A percentile compares a stretch with the other conserved stretches of the same genome.
Evolutionary conservation across 2,797 vertebrate species (phyloP).

Genomic region (Halcyon leucocephala): DNA sequence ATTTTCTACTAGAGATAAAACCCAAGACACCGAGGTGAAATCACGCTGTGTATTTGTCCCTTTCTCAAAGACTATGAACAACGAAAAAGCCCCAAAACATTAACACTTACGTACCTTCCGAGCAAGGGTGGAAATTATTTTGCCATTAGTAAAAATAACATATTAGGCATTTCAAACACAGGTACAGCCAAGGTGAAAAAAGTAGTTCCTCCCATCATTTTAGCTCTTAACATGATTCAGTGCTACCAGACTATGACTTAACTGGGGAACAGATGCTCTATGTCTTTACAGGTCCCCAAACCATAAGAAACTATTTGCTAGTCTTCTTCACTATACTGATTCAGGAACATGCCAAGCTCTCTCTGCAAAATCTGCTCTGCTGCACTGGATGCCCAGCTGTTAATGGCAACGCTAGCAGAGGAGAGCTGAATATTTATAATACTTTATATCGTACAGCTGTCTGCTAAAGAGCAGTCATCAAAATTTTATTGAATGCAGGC

Average conservation of each 20-base stretch:
- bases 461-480: constrained; percentile 86
- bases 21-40: constrained; percentile 2
- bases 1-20: constrained; percentile 28
- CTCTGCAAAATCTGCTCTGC: constrained; percentile 80
- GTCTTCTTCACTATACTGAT: constrained; percentile 77
- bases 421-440: constrained; percentile 86
- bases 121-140: constrained; percentile 41
- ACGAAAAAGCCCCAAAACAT: not conserved
- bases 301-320: constrained; percentile 79
- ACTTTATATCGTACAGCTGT: constrained; percentile 85
- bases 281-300: constrained; percentile 81
- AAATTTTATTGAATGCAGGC: constrained; percentile 83
- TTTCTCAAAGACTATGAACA: constrained; percentile 6
- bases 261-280: constrained; percentile 82
- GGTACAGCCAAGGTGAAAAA: constrained; percentile 73
- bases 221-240: constrained; percentile 79
- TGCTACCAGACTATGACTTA: constrained; percentile 76
- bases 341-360: constrained; percentile 79
- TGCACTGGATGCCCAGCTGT: constrained; percentile 85
- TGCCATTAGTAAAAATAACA: constrained; percentile 46
- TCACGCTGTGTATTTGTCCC: not conserved
- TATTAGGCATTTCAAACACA: constrained; percentile 35
- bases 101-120: constrained; percentile 53
- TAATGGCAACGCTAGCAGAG: constrained; percentile 81
- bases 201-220: constrained; percentile 70